Base-by-base conservation (phyloP, 30 jellyfish, hydroid and myxozoan species). In the Cassiopea andromeda region DNA sequence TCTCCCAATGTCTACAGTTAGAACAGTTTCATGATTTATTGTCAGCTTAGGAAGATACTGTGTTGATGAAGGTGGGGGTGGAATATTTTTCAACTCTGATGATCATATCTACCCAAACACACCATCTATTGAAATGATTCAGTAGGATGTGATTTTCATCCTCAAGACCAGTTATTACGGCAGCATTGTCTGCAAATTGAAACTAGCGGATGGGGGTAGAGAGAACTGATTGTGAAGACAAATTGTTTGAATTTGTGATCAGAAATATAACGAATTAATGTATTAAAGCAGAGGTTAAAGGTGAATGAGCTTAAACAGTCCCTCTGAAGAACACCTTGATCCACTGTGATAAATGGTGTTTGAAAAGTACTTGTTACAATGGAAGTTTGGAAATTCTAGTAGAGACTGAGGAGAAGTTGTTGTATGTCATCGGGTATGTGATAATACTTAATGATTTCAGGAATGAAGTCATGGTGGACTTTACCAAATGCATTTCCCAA, bases 231-330 rank as follows among this genome's bases (percentile, higher is more conserved):
- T 6, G 47, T 5, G 43, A 47, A 17, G 9, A 8, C 7, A 15
- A 44, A 47, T 60, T 10, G 72, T 13, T 13, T 10, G n/a, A 73
- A 4, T 75, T 57, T 43, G 27, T 46, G 46, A 57, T 44, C 64
- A 54, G 84, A 75, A 16, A 75, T 75, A 69, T 43, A 43, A 45
- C 27, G 84, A 44, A 44, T 75, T 1, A 46, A n/a, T 8, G 84
- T 43, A 57, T 47, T 75, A 59, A 75, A 75, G 69, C 84, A 75
- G 47, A 75, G 84, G 15, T 75, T 75, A 45, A 75, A 75, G 69
- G 84, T 75, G 45, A 75, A 75, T 44, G 64, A 69, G 27, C 84
- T 38, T 9, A 44, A 59, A 18, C 68, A 75, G 64, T 75, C 84
- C 68, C 64, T 45, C 49, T 45, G 84, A 47, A 75, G 69, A 57